Conservation (phyloP, 2,113 vertebrate genomes). For the Argyrosomus japonicus region DNA sequence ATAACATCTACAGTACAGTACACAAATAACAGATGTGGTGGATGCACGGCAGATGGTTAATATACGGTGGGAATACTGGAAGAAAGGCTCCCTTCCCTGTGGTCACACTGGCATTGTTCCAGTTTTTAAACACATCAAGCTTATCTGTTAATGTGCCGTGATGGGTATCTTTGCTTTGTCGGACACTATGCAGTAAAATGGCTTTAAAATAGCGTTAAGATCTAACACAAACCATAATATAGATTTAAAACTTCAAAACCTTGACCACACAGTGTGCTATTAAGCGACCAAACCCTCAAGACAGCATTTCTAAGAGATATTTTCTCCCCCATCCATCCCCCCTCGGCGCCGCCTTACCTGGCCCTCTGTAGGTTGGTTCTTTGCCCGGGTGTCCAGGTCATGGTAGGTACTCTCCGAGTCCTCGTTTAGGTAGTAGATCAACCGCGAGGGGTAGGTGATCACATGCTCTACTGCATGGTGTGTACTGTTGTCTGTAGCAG, state of each 20-base stretch:
- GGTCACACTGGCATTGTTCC: slow-evolving; percentile 23
- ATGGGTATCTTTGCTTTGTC: slow-evolving; percentile 1
- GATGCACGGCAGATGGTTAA: slow-evolving; percentile 48
- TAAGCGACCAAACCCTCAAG: background rate
- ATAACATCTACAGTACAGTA: slow-evolving; percentile 3
- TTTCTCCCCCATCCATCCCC: background rate
- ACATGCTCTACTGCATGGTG: slow-evolving; percentile 86
- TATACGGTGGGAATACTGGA: slow-evolving; percentile 27
- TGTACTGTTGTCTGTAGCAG: slow-evolving; percentile 83
- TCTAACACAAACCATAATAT: background rate
- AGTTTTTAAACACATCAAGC: slow-evolving; percentile 4
- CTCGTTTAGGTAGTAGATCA: slow-evolving; percentile 96
- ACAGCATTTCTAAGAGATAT: background rate
- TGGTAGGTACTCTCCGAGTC: slow-evolving; percentile 95
- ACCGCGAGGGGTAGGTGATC: slow-evolving; percentile 93
- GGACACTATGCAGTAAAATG: background rate
- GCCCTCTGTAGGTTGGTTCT: slow-evolving; percentile 89
- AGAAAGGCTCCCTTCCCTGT: slow-evolving; percentile 41
- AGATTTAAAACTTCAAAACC: background rate
- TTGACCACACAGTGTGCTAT: background rate
- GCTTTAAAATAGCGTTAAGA: background rate
- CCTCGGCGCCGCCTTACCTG: slow-evolving; percentile 84
- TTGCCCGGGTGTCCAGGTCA: slow-evolving; percentile 92
- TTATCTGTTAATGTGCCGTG: slow-evolving; percentile 11
- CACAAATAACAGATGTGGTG: slow-evolving; percentile 46